Percentiles rank a stretch among this genome's conserved stretches.
Evolutionary conservation across 2,797 vertebrate species (phyloP).

Genomic region (Sebastes matsubarae): DNA sequence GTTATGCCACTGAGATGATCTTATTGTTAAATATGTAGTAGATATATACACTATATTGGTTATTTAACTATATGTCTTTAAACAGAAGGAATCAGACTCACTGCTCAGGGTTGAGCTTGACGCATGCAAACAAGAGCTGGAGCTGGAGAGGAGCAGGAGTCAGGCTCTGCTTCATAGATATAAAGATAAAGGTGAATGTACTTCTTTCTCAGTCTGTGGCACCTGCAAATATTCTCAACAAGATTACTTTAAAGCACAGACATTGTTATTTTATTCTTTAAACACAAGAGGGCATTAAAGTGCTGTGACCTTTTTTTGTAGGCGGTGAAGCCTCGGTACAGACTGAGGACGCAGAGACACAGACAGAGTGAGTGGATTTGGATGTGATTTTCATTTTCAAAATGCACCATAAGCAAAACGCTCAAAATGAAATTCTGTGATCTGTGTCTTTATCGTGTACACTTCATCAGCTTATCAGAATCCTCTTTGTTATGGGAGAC

Average conservation of each 20-base stretch:
- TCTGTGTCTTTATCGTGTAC: constrained; percentile 16
- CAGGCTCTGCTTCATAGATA: constrained; percentile 43
- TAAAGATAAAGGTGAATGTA: constrained; percentile 21
- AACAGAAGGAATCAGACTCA: constrained; percentile 55
- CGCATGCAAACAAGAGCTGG: constrained; percentile 64
- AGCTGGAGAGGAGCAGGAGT: constrained; percentile 65
- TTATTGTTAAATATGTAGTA: not conserved
- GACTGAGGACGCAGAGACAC: constrained; percentile 46
- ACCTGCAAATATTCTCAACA: not conserved
- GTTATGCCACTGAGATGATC: not conserved
- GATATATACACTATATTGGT: not conserved
- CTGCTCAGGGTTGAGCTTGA: constrained; percentile 61
- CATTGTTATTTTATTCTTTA: not conserved
- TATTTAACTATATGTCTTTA: not conserved
- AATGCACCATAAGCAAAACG: constrained; percentile 20
- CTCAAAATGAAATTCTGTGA: constrained; percentile 36
- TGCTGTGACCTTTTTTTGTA: constrained; percentile 46
- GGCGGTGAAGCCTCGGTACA: constrained; percentile 26
- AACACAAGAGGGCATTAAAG: constrained; percentile 56
- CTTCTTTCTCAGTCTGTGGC: not conserved
- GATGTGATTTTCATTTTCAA: constrained; percentile 37
- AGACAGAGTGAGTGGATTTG: constrained; percentile 66
- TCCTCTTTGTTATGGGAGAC: constrained; percentile 37
- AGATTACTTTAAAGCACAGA: not conserved
- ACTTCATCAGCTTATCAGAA: constrained; percentile 52